Evolutionary conservation across 1,140 invertebrate genomes (phyloP).

Genomic region (Drosophila nannoptera): DNA sequence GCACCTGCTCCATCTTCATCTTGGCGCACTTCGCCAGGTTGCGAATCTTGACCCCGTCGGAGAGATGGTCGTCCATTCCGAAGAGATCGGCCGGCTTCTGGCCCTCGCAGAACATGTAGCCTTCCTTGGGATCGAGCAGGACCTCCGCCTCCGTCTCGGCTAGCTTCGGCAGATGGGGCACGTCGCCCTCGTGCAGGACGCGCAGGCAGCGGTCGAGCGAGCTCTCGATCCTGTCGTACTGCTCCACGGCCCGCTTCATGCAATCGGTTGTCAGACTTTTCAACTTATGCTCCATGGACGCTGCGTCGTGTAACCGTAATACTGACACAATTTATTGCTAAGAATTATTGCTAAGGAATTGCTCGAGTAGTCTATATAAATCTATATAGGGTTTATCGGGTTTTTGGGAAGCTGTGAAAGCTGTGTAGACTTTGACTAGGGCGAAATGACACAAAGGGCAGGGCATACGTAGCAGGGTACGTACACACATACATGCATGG

Average conservation of each 20-base stretch:
- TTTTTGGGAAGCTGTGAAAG: too few species aligned
- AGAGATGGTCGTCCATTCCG: neutral
- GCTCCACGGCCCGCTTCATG: constrained; percentile 15
- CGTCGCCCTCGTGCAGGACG: neutral
- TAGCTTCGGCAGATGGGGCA: neutral
- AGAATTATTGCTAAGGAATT: too few species aligned
- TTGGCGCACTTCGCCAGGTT: neutral
- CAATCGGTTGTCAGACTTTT: neutral
- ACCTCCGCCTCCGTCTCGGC: too few species aligned
- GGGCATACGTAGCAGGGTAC: too few species aligned
- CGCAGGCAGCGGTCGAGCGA: neutral
- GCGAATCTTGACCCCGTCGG: neutral
- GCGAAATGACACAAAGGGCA: too few species aligned
- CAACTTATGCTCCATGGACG: constrained; percentile 7
- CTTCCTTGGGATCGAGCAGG: neutral
- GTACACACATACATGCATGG: too few species aligned
- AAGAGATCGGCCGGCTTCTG: constrained; percentile 17
- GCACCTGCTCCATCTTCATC: neutral
- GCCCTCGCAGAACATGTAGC: constrained; percentile 8
- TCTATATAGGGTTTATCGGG: too few species aligned
- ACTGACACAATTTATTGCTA: too few species aligned
- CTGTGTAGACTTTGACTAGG: too few species aligned
- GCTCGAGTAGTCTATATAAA: too few species aligned
- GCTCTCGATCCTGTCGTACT: constrained; percentile 5
- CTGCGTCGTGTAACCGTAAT: neutral